Evolutionary conservation across 2,113 vertebrate species (phyloP).

Genomic region (Aphelocoma coerulescens): DNA sequence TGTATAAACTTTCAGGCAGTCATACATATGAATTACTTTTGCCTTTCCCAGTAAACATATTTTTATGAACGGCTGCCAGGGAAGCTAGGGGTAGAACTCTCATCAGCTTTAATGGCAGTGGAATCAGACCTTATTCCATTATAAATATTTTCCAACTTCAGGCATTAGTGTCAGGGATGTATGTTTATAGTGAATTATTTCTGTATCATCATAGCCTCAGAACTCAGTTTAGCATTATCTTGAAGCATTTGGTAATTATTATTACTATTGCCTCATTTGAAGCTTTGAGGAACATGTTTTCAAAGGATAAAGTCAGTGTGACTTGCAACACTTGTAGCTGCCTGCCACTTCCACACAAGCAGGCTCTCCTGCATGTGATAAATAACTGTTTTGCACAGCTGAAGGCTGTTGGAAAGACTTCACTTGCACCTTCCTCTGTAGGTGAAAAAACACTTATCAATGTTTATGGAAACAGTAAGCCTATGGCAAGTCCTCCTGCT

Average conservation of each 20-base stretch:
- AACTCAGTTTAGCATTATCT: neutral
- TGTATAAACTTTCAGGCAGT: neutral
- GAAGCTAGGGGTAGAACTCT: neutral
- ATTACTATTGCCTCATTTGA: neutral
- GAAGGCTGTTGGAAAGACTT: neutral
- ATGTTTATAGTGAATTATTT: slow-evolving; percentile 3
- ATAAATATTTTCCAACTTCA: slow-evolving; percentile 9
- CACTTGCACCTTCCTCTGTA: neutral
- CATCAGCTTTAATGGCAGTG: neutral
- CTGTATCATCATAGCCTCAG: neutral
- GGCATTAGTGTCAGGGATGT: neutral
- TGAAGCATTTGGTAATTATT: neutral
- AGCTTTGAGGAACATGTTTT: neutral
- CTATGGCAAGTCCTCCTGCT: neutral
- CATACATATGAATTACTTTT: slow-evolving; percentile 21
- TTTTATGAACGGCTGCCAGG: neutral
- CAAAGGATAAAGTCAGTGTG: neutral
- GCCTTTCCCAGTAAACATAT: neutral
- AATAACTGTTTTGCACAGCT: neutral
- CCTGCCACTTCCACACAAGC: neutral
- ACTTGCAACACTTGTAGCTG: neutral
- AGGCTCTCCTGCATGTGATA: neutral
- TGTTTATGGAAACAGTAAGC: neutral
- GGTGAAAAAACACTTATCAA: neutral
- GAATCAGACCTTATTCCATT: neutral